Base-by-base conservation (phyloP, 2,113 vertebrate genomes). In the Chloroceryle aenea region DNA sequence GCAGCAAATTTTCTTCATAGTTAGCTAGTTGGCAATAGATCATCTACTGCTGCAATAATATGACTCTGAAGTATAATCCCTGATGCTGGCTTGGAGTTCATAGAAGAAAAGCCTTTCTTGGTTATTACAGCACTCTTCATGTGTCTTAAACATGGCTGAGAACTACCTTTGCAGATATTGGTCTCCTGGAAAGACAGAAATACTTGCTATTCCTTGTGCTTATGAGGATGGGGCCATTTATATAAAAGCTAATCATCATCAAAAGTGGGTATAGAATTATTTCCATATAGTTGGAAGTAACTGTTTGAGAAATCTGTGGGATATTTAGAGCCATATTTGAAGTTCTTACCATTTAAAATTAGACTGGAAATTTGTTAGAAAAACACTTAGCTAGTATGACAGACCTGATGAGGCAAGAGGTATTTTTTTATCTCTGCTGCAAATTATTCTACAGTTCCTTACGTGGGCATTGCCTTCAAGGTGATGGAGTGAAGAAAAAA, bases 1-100 rank as follows among this genome's bases (percentile, higher is more conserved):
- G 82, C 0, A 0, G 67, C 78, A 96, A 69, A 63, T 87, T 91
- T 69, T 87, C 74, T 61, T 61, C 6, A 16, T 53, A 66, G 62
- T 82, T 85, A 77, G 42, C 30, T 87, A 69, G 87, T 3, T 76
- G 53, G 71, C 78, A 89, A 64, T 90, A 91, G 81, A 85, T 96
- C 74, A 85, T 69, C 63, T 80, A 18, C 38, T 87, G 59, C 66
- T 93, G 78, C 40, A 95, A 89, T 87, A 94, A 80, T 8, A 29
- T 23, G 66, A 85, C 36, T 89, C 56, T 89, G 43, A 91, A 85
- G 52, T 72, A 72, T 1, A 9, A 76, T 82, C 20, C 25, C 67
- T 83, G 66, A 58, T 73, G 68, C n/a, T 64, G 38, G 5, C 58
- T 83, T 56, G 61, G 66, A 64, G 52, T 87, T 85, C 66, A 32